Base-by-base conservation (phyloP, 2,888 invertebrate genomes). In the Penaeus monodon region DNA sequence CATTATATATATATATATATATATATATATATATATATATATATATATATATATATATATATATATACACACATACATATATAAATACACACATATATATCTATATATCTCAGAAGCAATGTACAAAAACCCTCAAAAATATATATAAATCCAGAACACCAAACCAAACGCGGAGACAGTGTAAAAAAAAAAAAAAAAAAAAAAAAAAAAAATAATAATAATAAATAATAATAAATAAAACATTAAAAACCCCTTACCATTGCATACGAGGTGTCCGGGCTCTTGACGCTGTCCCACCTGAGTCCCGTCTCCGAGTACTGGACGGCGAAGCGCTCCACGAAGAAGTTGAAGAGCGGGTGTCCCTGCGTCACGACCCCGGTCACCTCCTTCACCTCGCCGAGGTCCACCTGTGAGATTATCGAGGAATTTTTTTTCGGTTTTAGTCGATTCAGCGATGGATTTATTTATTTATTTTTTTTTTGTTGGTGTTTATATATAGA, bases 281-380 rank as follows among this genome's bases (percentile, higher is more conserved):
- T 90, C 29, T 83, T 80, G 12, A 91, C 89, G 49, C 90, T 89
- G 57, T 88, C 84, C 91, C 92, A 92, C 8, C 89, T 88, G n/a
- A 90, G 86, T 84, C 92, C 92, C 89, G 92, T 92, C 12, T 89
- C 81, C 82, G 92, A 92, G 90, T 91, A 91, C 63, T 89, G 89
- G 0, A 92, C 91, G 79, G 91, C 91, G 85, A 92, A 92, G 76
- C 90, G 89, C 29, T 91, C 91, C 17, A 92, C 92, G 91, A 92
- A 92, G 27, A 91, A 91, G 10, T 90, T 88, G n/a, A 90, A 86
- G 29, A 86, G 86, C 2, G 92, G 91, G 82, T 91, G 91, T 24
- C 92, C 92, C 88, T 92, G 92, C 22, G 92, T 91, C 66, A 91
- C 89, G 14, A 92, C 90, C 14, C 92, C 92, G 10, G 92, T 91